Conservation (phyloP, 2,888 invertebrate species). For the Agrotis puta region DNA sequence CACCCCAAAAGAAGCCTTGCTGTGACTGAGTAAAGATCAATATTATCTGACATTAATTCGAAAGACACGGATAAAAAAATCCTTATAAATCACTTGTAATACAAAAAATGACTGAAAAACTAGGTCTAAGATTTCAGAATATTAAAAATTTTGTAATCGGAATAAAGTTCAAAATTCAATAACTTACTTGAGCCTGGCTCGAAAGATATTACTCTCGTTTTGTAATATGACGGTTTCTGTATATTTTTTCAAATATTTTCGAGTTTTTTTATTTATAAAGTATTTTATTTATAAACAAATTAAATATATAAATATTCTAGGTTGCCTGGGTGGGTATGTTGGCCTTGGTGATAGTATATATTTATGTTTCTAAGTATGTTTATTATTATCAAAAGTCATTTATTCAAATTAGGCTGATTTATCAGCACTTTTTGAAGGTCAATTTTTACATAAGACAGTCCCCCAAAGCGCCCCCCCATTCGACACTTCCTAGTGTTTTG, state of each 20-base stretch:
- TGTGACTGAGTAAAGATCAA: too few species aligned
- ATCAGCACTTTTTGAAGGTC: too few species aligned
- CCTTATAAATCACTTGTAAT: too few species aligned
- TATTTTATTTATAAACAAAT: background rate
- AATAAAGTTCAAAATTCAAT: constrained; percentile 2
- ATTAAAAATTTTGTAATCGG: background rate
- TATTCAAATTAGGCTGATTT: too few species aligned
- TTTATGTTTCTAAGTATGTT: constrained; percentile 17
- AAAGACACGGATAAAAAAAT: too few species aligned
- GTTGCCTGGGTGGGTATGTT: constrained; percentile 45
- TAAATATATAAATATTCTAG: constrained; percentile 24
- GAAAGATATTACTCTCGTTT: background rate
- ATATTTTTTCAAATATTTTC: background rate
- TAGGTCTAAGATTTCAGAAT: too few species aligned
- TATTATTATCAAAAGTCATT: too few species aligned
- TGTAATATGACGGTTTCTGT: background rate
- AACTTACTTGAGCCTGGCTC: background rate
- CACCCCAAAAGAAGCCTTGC: too few species aligned
- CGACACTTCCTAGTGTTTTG: too few species aligned
- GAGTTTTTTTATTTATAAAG: background rate
- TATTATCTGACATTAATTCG: too few species aligned
- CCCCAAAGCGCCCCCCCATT: too few species aligned
- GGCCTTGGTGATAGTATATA: constrained; percentile 33
- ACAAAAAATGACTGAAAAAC: background rate
- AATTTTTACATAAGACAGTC: too few species aligned